Base-by-base conservation (phyloP, 2,797 vertebrate species). In the Sebastes paucispinis region DNA sequence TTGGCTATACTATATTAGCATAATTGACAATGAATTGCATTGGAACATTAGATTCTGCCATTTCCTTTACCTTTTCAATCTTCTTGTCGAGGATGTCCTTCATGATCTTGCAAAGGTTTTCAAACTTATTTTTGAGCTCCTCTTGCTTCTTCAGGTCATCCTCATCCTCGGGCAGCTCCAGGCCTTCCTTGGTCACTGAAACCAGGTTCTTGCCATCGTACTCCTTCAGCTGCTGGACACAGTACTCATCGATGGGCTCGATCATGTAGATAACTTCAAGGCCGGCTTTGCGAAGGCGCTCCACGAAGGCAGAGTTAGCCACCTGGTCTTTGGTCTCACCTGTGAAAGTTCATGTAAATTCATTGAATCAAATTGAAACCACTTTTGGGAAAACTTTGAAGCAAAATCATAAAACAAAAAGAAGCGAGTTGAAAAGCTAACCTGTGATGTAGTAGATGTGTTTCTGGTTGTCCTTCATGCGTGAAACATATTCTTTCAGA, bases 311-410 rank as follows among this genome's bases (percentile, higher is more conserved):
- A 0, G 98, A 99, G 91, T 99, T 98, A 2, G 98, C 97, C 20
- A 99, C 98, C 90, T 99, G 98, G 81, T 99, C 98, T 91, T 99
- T 99, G 63, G 97, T 98, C 93, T 99, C 98, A 83, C 98, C 98
- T 99, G 65, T 60, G 8, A 43, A 77, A 22, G 25, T 57, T 55
- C 5, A 67, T 80, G 31, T 8, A 3, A 47, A 55, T 62, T 57
- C 0, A 59, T 18, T 62, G 4, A 36, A 68, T 65, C 3, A n/a
- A 27, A 27, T 3, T 18, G 0, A 73, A 8, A 57, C 55, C 1
- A 27, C 16, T 60, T 29, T 43, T 34, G 18, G 47, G 22, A 36
- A 66, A 29, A n/a, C 1, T 8, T 1, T 20, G 4, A 11, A 29
- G 8, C 3, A 54, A 73, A 58, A 50, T 8, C 12, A 5, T 3